Conservation (phyloP, 2,113 vertebrate genomes). For the Strix aluco region DNA sequence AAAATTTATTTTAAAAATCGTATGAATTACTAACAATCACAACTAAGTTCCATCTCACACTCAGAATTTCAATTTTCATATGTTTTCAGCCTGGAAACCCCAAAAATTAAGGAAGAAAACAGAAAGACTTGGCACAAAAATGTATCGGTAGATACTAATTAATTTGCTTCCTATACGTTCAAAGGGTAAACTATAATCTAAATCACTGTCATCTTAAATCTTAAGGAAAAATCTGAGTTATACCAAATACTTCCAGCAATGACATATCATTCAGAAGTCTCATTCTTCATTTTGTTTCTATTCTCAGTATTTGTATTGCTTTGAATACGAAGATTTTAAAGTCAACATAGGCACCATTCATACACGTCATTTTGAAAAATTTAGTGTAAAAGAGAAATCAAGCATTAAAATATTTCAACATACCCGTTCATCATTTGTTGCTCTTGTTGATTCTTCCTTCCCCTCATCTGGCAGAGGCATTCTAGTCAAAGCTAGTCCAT, state of each 20-base stretch:
- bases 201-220: neutral
- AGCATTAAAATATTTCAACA: neutral
- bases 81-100: neutral
- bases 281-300: neutral
- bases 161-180: neutral
- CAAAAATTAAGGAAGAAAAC: neutral
- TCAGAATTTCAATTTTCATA: neutral
- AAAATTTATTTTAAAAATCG: neutral
- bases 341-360: neutral
- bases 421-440: slow-evolving; percentile 93
- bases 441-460: slow-evolving; percentile 84
- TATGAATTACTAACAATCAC: neutral
- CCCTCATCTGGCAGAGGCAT: slow-evolving; percentile 83
- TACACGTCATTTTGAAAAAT: neutral
- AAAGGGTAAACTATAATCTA: neutral
- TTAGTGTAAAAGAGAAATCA: neutral
- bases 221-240: neutral
- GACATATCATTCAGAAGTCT: neutral
- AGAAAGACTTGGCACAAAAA: neutral
- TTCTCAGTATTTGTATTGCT: neutral
- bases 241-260: neutral
- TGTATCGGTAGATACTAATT: neutral
- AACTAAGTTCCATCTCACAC: neutral
- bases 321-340: neutral
- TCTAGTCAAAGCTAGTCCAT: slow-evolving; percentile 86